Conservation (phyloP, 1,140 invertebrate species). For the Macrocentrus cingulum region DNA sequence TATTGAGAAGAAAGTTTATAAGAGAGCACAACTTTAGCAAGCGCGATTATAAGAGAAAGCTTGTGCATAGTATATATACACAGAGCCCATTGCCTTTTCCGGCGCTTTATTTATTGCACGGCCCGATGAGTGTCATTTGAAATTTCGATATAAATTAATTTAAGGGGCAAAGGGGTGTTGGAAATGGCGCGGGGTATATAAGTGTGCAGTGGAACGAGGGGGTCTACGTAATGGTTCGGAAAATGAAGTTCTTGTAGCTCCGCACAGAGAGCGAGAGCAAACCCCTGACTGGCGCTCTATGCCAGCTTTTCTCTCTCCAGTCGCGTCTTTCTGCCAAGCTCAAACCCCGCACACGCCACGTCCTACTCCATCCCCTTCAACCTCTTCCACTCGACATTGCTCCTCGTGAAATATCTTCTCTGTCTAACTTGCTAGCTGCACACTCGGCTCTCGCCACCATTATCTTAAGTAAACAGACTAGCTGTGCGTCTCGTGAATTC, state of each 20-base stretch:
- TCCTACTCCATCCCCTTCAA: constrained; percentile 26
- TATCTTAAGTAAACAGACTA: constrained; percentile 57
- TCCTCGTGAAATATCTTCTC: constrained; percentile 40
- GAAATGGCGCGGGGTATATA: constrained; percentile 28
- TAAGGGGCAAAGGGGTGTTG: constrained; percentile 49
- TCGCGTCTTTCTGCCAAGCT: constrained; percentile 1
- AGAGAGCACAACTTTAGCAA: too few species aligned
- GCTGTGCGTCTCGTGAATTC: constrained; percentile 42
- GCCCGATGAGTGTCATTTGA: constrained; percentile 53
- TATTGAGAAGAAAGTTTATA: background rate
- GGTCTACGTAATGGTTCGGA: constrained; percentile 56
- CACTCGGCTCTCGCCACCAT: constrained; percentile 39
- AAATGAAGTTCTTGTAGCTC: constrained; percentile 56
- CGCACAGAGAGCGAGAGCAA: constrained; percentile 18
- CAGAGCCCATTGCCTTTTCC: constrained; percentile 11
- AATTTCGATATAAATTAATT: constrained; percentile 59
- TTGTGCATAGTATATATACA: constrained; percentile 13
- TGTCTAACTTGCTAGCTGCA: constrained; percentile 12
- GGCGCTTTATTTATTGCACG: constrained; percentile 47
- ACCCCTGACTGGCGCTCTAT: constrained; percentile 17
- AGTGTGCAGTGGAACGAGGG: constrained; percentile 36
- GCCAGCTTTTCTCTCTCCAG: background rate
- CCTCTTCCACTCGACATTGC: constrained; percentile 34
- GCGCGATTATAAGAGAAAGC: background rate
- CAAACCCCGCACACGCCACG: constrained; percentile 9